phyloP scores from a whole-genome alignment of 2,113 vertebrate species.

The Ochotona princeps region DNA sequence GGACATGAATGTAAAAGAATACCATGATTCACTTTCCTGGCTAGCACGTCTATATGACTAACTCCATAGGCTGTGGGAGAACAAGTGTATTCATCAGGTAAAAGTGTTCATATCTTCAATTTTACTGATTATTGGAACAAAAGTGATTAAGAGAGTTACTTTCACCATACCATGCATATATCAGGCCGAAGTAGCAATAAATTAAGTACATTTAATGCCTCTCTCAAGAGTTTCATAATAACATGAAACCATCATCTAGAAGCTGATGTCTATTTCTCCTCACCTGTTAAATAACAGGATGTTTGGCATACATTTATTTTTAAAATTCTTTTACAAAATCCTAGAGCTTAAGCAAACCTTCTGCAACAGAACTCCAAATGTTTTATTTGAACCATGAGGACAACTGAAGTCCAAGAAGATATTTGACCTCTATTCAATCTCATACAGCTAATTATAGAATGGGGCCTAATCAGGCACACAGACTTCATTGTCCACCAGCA shows the following conservation, averaged over 20 bases:
- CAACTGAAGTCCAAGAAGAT: neutral
- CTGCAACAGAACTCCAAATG: neutral
- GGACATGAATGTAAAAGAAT: neutral
- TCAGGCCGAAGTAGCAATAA: neutral
- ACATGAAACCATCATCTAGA: neutral
- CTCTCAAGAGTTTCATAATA: neutral
- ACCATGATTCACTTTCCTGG: neutral
- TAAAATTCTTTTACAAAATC: neutral
- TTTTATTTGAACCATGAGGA: neutral
- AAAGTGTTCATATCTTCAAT: neutral
- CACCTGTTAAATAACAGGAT: neutral
- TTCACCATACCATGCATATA: neutral
- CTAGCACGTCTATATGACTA: neutral
- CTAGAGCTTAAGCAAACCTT: neutral
- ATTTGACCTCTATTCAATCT: neutral
- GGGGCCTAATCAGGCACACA: neutral
- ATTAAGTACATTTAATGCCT: neutral
- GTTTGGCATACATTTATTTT: neutral
- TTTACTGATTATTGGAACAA: neutral
- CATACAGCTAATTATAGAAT: neutral
- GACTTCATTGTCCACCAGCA: neutral
- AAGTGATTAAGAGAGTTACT: neutral
- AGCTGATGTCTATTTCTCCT: neutral
- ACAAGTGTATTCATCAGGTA: neutral
- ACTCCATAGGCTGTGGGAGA: neutral